Evolutionary conservation across 2,797 vertebrate genomes (phyloP).

Genomic region (Hybognathus amarus): DNA sequence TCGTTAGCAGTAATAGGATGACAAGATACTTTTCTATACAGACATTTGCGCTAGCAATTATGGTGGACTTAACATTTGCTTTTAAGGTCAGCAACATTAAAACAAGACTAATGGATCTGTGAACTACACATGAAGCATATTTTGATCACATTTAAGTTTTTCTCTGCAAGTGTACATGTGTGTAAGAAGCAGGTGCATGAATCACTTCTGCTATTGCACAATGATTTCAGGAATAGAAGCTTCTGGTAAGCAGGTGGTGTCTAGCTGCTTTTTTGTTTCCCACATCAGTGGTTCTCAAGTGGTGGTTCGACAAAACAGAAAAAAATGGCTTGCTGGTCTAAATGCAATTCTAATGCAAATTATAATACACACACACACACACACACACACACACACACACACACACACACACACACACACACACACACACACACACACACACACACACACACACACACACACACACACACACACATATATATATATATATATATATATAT

Average conservation of each 20-base stretch:
- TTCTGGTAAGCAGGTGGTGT: conserved; percentile 44
- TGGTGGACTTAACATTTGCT: conserved; percentile 56
- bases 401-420: too few relatives aligned
- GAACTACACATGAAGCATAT: conserved; percentile 40
- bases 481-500: too few relatives aligned
- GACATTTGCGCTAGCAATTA: conserved; percentile 55
- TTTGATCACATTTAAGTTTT: conserved; percentile 28
- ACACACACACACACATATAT: too few relatives aligned
- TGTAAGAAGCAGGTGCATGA: conserved; percentile 32
- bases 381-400: too few relatives aligned
- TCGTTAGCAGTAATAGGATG: conserved; percentile 57
- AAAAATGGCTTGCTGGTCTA: background rate
- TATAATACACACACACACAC: too few relatives aligned
- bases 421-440: too few relatives aligned
- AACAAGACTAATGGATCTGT: conserved; percentile 37
- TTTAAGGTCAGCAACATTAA: conserved; percentile 50
- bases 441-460: too few relatives aligned
- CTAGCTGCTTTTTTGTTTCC: conserved; percentile 11
- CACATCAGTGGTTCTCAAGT: background rate
- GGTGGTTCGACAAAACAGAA: background rate
- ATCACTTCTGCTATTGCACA: conserved; percentile 27
- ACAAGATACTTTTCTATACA: conserved; percentile 55
- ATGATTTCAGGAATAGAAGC: conserved; percentile 23
- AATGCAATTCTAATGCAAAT: background rate
- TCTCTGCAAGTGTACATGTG: background rate